Evolutionary conservation across 1,140 invertebrate species (phyloP), one percentile per base, ranked within the genome.

Genomic region (Tachypleus tridentatus): DNA sequence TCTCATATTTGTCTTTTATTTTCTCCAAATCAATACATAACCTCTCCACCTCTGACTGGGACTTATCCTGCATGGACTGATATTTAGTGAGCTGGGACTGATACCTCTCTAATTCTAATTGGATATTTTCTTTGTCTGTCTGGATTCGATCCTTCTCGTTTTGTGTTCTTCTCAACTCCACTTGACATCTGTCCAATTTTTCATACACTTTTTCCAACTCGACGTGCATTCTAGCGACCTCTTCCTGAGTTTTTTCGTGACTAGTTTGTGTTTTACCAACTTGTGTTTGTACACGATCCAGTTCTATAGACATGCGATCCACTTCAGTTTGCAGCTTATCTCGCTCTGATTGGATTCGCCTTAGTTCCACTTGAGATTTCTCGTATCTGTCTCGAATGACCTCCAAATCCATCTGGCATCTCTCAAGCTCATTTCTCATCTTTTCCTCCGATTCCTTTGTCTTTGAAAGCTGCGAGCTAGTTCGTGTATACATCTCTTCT

Each of bases 391-490:
- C 91, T n/a, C 89, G 82, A 57, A 91, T 82, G 82, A 94, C 88
- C 75, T 90, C 87, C 4, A 90, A 76, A 72, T 91, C 89, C 59
- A 90, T 83, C 66, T 82, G 79, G 62, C 88, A 73, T 70, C 87
- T 81, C 71, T 93, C 91, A 66, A 93, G 80, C 70, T 93, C 90
- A 73, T 89, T 88, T 74, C 92, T 91, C 7, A 88, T 85, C 74
- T 94, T 93, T 69, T 94, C 91, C 79, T 95, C 92, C 70, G 86
- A 83, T 74, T 95, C 92, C 75, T 93, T 91, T 49, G 87, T 85
- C 70, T 91, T 82, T 60, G 84, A 85, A 1, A 94, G 78, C 73
- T 94, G 90, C 53, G 93, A 78, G 5, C 87, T 84, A 3, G 89
- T 85, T 57, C 91, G 80, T 71, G 94, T 90, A 74, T 91, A 91